Conservation (phyloP, 2,888 invertebrate species). For the Encarsia formosa region DNA sequence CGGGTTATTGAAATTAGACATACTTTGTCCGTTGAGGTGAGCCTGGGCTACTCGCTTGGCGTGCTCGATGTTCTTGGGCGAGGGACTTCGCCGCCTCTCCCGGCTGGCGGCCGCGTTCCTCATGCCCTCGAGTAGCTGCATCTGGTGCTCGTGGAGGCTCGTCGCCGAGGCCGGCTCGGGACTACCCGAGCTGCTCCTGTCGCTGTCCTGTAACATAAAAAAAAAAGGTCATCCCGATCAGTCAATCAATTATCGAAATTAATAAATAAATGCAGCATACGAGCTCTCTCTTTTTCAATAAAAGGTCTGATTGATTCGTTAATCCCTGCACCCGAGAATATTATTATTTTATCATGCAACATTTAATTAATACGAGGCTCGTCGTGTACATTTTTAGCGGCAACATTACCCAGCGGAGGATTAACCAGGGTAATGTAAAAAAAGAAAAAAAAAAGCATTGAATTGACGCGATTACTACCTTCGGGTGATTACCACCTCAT, state of each 20-base stretch:
- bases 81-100: constrained; percentile 44
- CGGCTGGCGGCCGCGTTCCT: constrained; percentile 42
- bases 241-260: neutral
- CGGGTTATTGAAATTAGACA: too few relatives aligned
- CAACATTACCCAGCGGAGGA: too few relatives aligned
- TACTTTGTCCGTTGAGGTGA: constrained; percentile 64
- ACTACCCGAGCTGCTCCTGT: constrained; percentile 49
- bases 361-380: too few relatives aligned
- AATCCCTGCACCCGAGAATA: too few relatives aligned
- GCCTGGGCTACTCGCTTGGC: constrained; percentile 56
- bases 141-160: constrained; percentile 45
- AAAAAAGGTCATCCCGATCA: neutral
- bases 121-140: constrained; percentile 45
- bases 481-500: constrained; percentile 14
- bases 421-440: too few relatives aligned
- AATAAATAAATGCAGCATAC: too few relatives aligned
- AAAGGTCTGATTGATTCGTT: too few relatives aligned
- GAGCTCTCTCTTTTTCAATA: too few relatives aligned
- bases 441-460: too few relatives aligned
- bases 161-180: constrained; percentile 44
- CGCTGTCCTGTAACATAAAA: constrained; percentile 42
- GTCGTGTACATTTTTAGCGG: too few relatives aligned
- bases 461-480: constrained; percentile 4
- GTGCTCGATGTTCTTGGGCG: constrained; percentile 51
- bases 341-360: too few relatives aligned